Conservation (phyloP, 2,113 vertebrate genomes). For the Sylvietta virens region DNA sequence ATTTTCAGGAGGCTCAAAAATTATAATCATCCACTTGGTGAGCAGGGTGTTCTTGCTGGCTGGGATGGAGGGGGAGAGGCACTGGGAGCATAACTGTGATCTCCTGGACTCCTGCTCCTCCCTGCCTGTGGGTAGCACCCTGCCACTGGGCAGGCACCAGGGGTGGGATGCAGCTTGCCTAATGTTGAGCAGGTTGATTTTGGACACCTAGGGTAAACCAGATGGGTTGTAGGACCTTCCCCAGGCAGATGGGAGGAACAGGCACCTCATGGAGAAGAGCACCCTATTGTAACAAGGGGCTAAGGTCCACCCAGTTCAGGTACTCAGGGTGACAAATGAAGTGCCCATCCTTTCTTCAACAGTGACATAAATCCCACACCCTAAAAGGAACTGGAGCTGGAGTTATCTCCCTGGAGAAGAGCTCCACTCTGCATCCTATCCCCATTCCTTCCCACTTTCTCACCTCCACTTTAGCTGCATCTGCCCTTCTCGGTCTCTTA, state of each 20-base stretch:
- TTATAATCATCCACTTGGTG: not conserved
- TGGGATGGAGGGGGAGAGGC: not conserved
- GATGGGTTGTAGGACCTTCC: not conserved
- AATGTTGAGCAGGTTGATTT: not conserved
- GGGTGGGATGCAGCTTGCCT: not conserved
- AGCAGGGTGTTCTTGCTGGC: not conserved
- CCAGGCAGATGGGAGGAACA: not conserved
- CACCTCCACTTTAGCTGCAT: not conserved
- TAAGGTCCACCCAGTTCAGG: not conserved
- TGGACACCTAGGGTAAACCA: not conserved
- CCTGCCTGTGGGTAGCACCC: not conserved
- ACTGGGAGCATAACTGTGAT: not conserved
- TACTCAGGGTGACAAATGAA: not conserved
- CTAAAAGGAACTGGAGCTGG: not conserved
- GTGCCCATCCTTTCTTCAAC: not conserved
- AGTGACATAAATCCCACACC: not conserved
- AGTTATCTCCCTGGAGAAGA: not conserved
- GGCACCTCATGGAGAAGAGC: not conserved
- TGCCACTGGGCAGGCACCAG: not conserved
- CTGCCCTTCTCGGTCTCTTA: not conserved
- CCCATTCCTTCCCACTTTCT: not conserved
- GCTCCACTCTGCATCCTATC: not conserved
- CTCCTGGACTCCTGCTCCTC: not conserved
- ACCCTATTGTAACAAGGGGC: not conserved
- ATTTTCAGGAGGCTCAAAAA: not conserved